Base-by-base conservation (phyloP, 2,113 vertebrate species). In the Athene noctua region DNA sequence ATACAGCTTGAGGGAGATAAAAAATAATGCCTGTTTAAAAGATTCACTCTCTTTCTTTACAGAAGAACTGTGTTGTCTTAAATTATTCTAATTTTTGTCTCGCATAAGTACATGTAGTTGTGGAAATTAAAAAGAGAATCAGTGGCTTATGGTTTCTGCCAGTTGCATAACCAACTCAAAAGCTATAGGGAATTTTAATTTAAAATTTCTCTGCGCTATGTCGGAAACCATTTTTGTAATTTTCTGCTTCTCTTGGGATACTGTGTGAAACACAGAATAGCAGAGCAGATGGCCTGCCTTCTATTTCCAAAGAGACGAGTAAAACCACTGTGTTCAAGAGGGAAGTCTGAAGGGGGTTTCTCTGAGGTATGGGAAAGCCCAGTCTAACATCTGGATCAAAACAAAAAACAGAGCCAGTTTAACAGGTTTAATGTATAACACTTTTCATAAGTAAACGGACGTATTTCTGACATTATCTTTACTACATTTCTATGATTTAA, bases 201-300 rank as follows among this genome's bases (percentile, higher is more conserved):
- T 81, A 17, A 71, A 46, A 75, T 91, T 71, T 71, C 74, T 86
- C 88, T 81, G 72, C 59, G 30, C 36, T 67, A 6, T 29, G 57
- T 59, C 81, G 44, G 90, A 86, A 95, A 86, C 65, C n/a, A 44
- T 74, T 81, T 79, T 72, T 92, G 83, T 89, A 13, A 79, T 84
- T 80, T 91, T 92, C 42, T 88, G 34, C 71, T 93, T 91, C 83
- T 94, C 96, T 84, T 68, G 88, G 83, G 91, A 74, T 79, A 15
- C 36, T 13, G 54, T 32, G 38, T 84, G 92, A 92, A 88, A 57
- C 78, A 54, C 52, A 67, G 87, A 68, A 88, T 9, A 26, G 83
- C 73, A 81, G 86, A 94, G 80, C 94, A 97, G 94, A 96, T 91
- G 92, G 92, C 3, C 0, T 62, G 49, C 27, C 90, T 93, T 70